Base-by-base conservation (phyloP, 2,113 vertebrate genomes). In the Alethe diademata region DNA sequence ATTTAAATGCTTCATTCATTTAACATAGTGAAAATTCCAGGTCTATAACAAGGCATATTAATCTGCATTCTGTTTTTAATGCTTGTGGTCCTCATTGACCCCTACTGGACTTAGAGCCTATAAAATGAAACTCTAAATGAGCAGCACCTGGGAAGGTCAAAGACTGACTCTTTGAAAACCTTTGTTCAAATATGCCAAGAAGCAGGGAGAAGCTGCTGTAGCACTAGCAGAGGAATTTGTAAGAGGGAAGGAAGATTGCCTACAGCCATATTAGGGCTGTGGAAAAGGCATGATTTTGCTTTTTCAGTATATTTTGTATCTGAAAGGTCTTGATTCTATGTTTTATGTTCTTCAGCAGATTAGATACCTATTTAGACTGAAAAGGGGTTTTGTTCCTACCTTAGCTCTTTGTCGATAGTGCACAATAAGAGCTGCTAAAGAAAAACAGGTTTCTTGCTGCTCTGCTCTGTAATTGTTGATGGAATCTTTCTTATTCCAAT, bases 401-500 rank as follows among this genome's bases (percentile, higher is more conserved):
- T 92, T 76, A 71, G 31, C 23, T 86, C 48, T 74, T 67, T 73
- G 19, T 86, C 36, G 86, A 8, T 65, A 8, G 31, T 64, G 69
- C 28, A 12, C 24, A 75, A 43, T 70, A 89, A 91, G 40, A 89
- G 51, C 58, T 91, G 64, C 79, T 88, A 23, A 48, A 76, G 72
- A 62, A 73, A 85, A 91, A 43, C 69, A 25, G 11, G 38, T 53
- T 76, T 88, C 75, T 91, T 92, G 53, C 74, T 80, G 45, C 54
- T 79, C 31, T 79, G 58, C 64, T 57, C 67, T 17, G 15, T 83
- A 69, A 69, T 78, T 29, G 12, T 60, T 80, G 85, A 58, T 60
- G 62, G 51, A 72, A 92, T 85, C 66, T 84, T 54, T 91, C 74
- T 93, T 76, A 81, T 78, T 97, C 64, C 76, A 78, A 94, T 91